A percentile compares a stretch with the other conserved stretches of the same genome.
Conservation (phyloP, 1,140 invertebrate genomes). For the Psilanteris sp. region DNA sequence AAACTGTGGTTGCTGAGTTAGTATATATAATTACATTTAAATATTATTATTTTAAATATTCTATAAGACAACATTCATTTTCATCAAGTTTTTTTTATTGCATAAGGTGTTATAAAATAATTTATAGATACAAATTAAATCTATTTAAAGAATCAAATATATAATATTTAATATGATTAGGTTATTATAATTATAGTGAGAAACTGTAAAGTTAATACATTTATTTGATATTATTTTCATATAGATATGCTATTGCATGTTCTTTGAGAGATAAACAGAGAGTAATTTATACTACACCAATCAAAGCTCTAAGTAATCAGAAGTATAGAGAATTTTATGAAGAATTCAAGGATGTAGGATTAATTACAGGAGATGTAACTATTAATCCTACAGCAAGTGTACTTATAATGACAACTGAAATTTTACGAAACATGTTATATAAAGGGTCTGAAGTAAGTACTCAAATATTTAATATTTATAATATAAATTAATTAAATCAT, state of each 20-base stretch:
- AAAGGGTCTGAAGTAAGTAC: constrained; percentile 93
- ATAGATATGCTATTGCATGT: constrained; percentile 86
- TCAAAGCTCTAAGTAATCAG: constrained; percentile 99
- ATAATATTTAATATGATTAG: too few species aligned
- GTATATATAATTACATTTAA: too few species aligned
- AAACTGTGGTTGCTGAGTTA: constrained; percentile 95
- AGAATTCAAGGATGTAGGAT: constrained; percentile 98
- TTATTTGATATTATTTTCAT: constrained; percentile 1
- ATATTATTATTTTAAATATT: too few species aligned
- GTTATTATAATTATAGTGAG: too few species aligned
- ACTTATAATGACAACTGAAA: constrained; percentile 99
- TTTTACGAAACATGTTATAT: constrained; percentile 99
- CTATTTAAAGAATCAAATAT: too few species aligned
- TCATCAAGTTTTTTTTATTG: too few species aligned
- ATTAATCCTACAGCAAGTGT: constrained; percentile 99
- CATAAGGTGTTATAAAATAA: too few species aligned
- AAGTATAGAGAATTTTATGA: constrained; percentile 99
- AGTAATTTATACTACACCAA: constrained; percentile 99
- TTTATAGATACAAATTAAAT: too few species aligned
- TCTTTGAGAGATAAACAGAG: constrained; percentile 87
- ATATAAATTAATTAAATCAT: too few species aligned
- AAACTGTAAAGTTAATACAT: too few species aligned
- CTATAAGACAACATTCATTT: too few species aligned
- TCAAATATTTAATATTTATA: too few species aligned
- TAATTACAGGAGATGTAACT: constrained; percentile 99